Evolutionary conservation across 2,888 invertebrate species (phyloP), one percentile per base, ranked within the genome.

Genomic region (Siphonodentalium dalli): DNA sequence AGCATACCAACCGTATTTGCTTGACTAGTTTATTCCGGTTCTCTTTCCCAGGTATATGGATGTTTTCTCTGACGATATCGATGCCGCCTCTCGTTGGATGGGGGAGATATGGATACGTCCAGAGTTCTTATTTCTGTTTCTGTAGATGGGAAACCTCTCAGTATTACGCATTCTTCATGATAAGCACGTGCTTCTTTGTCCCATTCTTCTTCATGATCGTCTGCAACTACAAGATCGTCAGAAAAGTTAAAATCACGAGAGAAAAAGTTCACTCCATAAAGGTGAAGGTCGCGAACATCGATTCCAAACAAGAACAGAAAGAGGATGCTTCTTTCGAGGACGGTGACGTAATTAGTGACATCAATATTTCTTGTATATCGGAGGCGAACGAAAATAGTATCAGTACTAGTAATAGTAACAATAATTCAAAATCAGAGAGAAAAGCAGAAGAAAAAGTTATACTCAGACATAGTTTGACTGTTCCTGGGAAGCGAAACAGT

Each of bases 111-210:
- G 61, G 43, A 5, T 77, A 67, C 55, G 64, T 72, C 6, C 60
- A 61, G 1, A 54, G 54, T 9, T 72, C 75, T 38, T 71, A 66
- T 2, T 71, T 75, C 57, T 77, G 77, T 48, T 77, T 74, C 59
- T 74, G 75, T 56, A 52, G 69, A 9, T 77, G 77, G 77, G 55
- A 52, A 2, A 58, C 65, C 29, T 63, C 70, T 11, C 45, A 59
- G 31, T 64, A 71, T 11, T 77, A 75, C 53, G 72, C 77, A 9
- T 61, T 72, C 61, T 75, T 76, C 56, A 77, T 77, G 76, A 69
- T 75, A 6, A 59, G 58, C 1, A 59, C 65, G 20, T 77, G 77
- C 50, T 77, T 77, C 48, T 72, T 74, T 9, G 68, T 69, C 18
- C 76, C 77, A 0, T 72, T 67, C 33, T 34, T 57, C 7, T 69